These are phyloP conservation scores for Hylaeus volcanicus DNA, from an alignment of 1,140 invertebrate genomes.

Conservation along the genomic window DNA sequence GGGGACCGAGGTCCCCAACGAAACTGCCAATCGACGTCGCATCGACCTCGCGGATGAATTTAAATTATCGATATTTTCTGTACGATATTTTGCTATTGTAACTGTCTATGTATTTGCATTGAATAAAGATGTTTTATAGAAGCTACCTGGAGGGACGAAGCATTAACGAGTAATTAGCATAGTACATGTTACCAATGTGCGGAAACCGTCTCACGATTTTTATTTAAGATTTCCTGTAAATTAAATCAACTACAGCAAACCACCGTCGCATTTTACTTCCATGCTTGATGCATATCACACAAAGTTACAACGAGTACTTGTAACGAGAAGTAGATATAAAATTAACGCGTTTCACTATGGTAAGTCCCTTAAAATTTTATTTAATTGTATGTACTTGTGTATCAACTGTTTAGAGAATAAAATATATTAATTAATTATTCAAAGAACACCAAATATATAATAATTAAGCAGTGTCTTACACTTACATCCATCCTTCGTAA, in stretches of 20 bases:
- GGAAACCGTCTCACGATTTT: neutral
- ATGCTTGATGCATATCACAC: constrained; percentile 11
- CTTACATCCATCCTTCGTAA: too few relatives aligned
- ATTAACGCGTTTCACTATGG: neutral
- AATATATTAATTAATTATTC: constrained; percentile 18
- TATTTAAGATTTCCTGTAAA: neutral
- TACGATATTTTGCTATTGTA: constrained; percentile 55
- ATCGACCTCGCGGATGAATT: constrained; percentile 9
- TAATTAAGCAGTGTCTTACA: too few relatives aligned
- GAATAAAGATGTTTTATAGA: constrained; percentile 62
- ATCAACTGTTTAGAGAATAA: constrained; percentile 16
- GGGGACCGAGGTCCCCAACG: constrained; percentile 2
- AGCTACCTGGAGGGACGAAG: constrained; percentile 9
- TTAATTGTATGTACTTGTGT: constrained; percentile 4
- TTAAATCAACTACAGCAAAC: neutral
- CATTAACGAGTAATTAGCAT: neutral
- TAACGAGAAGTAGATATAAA: neutral
- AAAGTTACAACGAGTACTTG: neutral
- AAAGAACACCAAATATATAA: neutral
- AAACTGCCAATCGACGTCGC: constrained; percentile 50
- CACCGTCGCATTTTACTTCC: neutral
- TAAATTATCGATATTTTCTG: constrained; percentile 50
- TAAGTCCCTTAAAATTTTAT: constrained; percentile 12
- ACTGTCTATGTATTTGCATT: constrained; percentile 50
- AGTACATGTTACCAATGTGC: neutral